Percentiles rank a stretch among this genome's conserved stretches.
phyloP scores from a whole-genome alignment of 35 echinoderm and acorn worm species.

The Anneissia japonica region DNA sequence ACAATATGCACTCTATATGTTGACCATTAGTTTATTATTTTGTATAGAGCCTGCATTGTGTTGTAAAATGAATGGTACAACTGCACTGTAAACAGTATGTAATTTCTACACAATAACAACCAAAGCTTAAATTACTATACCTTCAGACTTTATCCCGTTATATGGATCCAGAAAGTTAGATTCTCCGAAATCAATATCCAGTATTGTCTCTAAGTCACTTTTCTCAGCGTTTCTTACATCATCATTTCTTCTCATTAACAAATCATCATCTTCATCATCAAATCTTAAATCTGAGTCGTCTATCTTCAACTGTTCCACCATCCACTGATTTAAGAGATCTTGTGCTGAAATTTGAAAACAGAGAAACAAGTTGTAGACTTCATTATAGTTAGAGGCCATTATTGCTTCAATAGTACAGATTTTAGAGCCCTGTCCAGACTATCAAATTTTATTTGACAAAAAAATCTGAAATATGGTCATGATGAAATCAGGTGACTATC shows the following conservation, averaged over 20 bases:
- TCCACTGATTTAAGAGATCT: slow-evolving; percentile 90
- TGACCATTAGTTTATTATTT: no score
- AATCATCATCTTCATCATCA: slow-evolving; percentile 36
- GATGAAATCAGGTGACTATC: neutral
- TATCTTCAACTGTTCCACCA: slow-evolving; percentile 83
- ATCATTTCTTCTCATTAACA: slow-evolving; percentile 1
- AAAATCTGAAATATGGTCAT: neutral
- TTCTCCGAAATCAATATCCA: slow-evolving; percentile 54
- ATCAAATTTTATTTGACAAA: no score
- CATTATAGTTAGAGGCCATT: no score
- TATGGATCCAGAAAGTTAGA: slow-evolving; percentile 50
- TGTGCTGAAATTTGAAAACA: slow-evolving; percentile 44
- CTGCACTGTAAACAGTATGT: no score
- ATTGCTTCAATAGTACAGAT: no score
- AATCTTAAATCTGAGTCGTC: slow-evolving; percentile 29
- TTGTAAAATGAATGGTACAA: no score
- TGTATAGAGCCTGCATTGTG: no score
- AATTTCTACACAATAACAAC: no score
- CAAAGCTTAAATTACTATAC: slow-evolving; percentile 29
- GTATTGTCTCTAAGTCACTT: slow-evolving; percentile 52
- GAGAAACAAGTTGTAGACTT: neutral
- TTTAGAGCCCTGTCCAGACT: no score
- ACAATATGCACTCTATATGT: no score
- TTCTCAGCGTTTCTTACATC: slow-evolving; percentile 15
- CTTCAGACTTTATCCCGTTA: slow-evolving; percentile 68